phyloP scores from a whole-genome alignment of 2,888 invertebrate species.

The Andrena camellia region DNA sequence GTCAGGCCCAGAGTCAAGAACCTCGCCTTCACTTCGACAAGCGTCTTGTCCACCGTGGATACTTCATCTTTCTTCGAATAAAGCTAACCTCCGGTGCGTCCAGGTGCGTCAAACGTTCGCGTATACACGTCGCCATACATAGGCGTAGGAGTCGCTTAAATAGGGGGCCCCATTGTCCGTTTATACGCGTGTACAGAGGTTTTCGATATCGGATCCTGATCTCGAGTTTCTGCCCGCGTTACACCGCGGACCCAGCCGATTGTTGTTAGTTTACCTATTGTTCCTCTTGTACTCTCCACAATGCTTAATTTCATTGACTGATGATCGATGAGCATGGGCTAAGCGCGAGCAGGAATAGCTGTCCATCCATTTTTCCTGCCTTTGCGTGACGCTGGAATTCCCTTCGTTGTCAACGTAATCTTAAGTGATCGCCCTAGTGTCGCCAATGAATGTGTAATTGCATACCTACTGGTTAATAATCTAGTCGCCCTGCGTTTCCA shows the following conservation, averaged over 20 bases:
- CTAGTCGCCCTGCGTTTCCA: too few relatives aligned
- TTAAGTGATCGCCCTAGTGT: too few relatives aligned
- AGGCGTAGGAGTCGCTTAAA: constrained; percentile 53
- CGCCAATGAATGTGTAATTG: too few relatives aligned
- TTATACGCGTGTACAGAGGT: constrained; percentile 3
- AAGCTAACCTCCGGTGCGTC: constrained; percentile 33
- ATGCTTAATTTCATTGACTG: constrained; percentile 41
- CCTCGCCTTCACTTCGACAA: constrained; percentile 12
- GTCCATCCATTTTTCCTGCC: background rate
- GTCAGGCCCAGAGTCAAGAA: constrained; percentile 34
- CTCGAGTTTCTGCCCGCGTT: constrained; percentile 42
- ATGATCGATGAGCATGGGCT: constrained; percentile 11
- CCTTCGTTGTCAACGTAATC: background rate
- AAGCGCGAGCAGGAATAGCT: background rate
- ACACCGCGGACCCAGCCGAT: constrained; percentile 29
- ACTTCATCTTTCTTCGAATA: constrained; percentile 38
- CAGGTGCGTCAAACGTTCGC: constrained; percentile 47
- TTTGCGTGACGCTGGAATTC: background rate
- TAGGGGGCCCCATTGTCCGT: constrained; percentile 43
- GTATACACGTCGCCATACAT: constrained; percentile 37
- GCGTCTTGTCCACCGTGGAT: background rate
- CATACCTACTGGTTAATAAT: too few relatives aligned
- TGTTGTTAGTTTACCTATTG: constrained; percentile 20
- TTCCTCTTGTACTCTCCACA: background rate
- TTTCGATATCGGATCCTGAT: constrained; percentile 43